Percentiles rank a stretch among this genome's conserved stretches.
phyloP scores from a whole-genome alignment of 2,113 vertebrate species.

The Ammodytes marinus region DNA sequence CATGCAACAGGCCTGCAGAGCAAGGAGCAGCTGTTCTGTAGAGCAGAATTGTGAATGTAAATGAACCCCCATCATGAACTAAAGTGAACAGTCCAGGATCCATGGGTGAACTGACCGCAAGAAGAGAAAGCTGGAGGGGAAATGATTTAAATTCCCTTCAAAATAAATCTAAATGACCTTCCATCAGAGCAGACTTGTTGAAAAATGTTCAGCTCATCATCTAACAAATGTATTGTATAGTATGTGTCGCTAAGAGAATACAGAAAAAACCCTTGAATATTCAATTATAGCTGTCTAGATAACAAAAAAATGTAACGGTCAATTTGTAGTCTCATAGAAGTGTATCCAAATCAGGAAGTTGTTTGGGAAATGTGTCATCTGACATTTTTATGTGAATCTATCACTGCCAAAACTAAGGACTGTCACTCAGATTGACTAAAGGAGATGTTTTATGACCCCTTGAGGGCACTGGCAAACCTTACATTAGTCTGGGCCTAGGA shows the following conservation, averaged over 20 bases:
- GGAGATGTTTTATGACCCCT: constrained; percentile 77
- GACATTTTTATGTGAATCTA: constrained; percentile 39
- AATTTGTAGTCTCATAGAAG: constrained; percentile 10
- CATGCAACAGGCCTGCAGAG: constrained; percentile 33
- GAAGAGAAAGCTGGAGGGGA: constrained; percentile 15
- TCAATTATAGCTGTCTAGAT: background rate
- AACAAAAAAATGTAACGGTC: background rate
- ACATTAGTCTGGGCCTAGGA: constrained; percentile 76
- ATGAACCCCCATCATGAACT: constrained; percentile 36
- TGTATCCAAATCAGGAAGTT: background rate
- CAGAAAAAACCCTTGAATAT: background rate
- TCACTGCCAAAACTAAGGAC: constrained; percentile 28
- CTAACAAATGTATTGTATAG: background rate
- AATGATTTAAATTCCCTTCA: constrained; percentile 13
- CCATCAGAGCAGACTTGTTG: background rate
- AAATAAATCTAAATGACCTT: constrained; percentile 6
- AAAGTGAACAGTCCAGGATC: constrained; percentile 31
- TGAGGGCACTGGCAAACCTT: constrained; percentile 71
- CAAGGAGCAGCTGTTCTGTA: constrained; percentile 25
- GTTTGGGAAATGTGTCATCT: constrained; percentile 28
- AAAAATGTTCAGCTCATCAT: background rate
- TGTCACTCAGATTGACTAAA: constrained; percentile 48
- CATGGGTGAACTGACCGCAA: constrained; percentile 26
- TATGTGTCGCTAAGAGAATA: background rate
- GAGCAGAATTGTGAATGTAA: constrained; percentile 45